phyloP scores from a whole-genome alignment of 2,888 invertebrate species.

The Ochropleura plecta region DNA sequence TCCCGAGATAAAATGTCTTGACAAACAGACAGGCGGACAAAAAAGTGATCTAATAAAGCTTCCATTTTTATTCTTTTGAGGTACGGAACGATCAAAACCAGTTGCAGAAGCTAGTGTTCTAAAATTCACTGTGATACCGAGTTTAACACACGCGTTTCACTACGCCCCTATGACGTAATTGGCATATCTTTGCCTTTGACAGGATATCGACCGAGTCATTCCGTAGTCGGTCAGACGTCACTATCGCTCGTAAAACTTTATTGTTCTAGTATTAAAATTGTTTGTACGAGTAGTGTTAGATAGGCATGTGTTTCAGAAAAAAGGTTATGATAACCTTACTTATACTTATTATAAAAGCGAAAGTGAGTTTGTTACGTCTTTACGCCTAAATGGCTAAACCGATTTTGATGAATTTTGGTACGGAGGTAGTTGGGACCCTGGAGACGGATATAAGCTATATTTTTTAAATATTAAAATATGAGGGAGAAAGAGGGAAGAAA shows the following conservation, averaged over 20 bases:
- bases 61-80: too few relatives aligned
- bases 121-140: neutral
- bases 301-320: neutral
- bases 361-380: neutral
- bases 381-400: too few relatives aligned
- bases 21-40: too few relatives aligned
- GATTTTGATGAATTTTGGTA: too few relatives aligned
- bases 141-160: neutral
- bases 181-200: conserved; percentile 30
- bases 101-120: neutral
- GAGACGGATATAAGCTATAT: too few relatives aligned
- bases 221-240: conserved; percentile 50
- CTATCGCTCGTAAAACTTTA: conserved; percentile 56
- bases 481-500: too few relatives aligned
- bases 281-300: conserved; percentile 26
- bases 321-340: neutral
- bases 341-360: too few relatives aligned
- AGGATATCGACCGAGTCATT: conserved; percentile 49
- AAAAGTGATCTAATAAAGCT: too few relatives aligned
- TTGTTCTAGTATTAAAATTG: conserved; percentile 45
- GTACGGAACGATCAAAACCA: too few relatives aligned
- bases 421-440: too few relatives aligned
- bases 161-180: conserved; percentile 30
- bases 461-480: too few relatives aligned
- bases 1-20: too few relatives aligned